Evolutionary conservation across 1,140 invertebrate genomes (phyloP).

Genomic region (Vollenhovia emeryi): DNA sequence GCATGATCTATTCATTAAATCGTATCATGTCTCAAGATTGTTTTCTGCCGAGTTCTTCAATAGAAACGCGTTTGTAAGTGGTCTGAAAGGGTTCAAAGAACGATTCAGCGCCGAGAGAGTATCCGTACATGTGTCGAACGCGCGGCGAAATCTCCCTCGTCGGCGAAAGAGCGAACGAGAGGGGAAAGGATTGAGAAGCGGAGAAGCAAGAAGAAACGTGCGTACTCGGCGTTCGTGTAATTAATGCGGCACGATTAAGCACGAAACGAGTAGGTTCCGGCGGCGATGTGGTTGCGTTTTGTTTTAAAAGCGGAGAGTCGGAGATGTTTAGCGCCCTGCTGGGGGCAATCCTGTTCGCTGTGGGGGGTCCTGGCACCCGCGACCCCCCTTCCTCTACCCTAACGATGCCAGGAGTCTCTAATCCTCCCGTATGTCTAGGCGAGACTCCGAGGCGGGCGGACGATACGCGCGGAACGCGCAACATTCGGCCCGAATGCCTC

Average conservation of each 20-base stretch:
- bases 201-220: constrained; percentile 30
- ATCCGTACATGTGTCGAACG: constrained; percentile 17
- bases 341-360: constrained; percentile 80
- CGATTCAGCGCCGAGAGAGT: constrained; percentile 33
- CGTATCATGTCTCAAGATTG: not conserved
- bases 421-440: constrained; percentile 63
- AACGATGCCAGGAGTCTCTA: constrained; percentile 59
- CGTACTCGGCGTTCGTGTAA: constrained; percentile 78
- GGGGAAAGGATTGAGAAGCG: constrained; percentile 23
- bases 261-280: constrained; percentile 77
- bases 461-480: constrained; percentile 61
- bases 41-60: not conserved
- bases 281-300: constrained; percentile 79
- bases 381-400: constrained; percentile 47
- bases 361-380: constrained; percentile 76
- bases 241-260: constrained; percentile 82
- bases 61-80: constrained; percentile 6
- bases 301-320: constrained; percentile 77
- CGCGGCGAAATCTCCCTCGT: constrained; percentile 11
- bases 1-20: not conserved
- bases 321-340: constrained; percentile 83
- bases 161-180: not conserved
- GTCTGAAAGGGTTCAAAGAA: constrained; percentile 36
- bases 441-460: constrained; percentile 57
- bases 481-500: constrained; percentile 37